Evolutionary conservation across 2,888 invertebrate species (phyloP).

Genomic region (Philereme vetulata): DNA sequence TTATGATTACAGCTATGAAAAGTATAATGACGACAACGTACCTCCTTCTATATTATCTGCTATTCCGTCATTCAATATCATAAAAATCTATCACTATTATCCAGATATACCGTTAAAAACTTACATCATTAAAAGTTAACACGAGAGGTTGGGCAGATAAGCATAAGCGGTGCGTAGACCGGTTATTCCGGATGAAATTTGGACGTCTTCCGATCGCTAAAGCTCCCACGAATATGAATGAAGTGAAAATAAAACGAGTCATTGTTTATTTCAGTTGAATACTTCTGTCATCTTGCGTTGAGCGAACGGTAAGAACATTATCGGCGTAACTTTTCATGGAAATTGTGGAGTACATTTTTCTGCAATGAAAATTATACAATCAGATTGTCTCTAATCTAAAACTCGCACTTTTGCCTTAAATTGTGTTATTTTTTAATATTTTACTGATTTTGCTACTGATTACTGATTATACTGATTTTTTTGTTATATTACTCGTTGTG

Average conservation of each 20-base stretch:
- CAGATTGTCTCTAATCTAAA: too few species aligned
- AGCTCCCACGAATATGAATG: constrained; percentile 39
- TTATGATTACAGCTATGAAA: constrained; percentile 12
- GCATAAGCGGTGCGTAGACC: constrained; percentile 33
- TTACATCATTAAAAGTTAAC: constrained; percentile 40
- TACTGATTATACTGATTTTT: too few species aligned
- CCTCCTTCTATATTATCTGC: constrained; percentile 2
- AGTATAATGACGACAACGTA: too few species aligned
- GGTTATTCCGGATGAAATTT: constrained; percentile 43
- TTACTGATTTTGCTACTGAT: too few species aligned
- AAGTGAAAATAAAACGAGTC: constrained; percentile 32
- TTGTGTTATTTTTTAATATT: too few species aligned
- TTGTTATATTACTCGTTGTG: too few species aligned
- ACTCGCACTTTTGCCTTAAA: too few species aligned
- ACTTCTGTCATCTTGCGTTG: neutral
- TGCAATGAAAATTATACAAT: neutral
- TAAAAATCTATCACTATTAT: constrained; percentile 32
- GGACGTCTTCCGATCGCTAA: constrained; percentile 39
- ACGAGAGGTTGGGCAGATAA: constrained; percentile 34
- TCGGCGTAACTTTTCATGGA: neutral
- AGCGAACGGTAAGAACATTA: neutral
- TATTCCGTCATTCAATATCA: constrained; percentile 18
- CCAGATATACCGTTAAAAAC: constrained; percentile 38
- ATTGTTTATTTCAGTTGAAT: constrained; percentile 12
- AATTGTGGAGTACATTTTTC: neutral